Conservation (phyloP, 35 echinoderm and acorn worm genomes). For the Eucidaris tribuloides region DNA sequence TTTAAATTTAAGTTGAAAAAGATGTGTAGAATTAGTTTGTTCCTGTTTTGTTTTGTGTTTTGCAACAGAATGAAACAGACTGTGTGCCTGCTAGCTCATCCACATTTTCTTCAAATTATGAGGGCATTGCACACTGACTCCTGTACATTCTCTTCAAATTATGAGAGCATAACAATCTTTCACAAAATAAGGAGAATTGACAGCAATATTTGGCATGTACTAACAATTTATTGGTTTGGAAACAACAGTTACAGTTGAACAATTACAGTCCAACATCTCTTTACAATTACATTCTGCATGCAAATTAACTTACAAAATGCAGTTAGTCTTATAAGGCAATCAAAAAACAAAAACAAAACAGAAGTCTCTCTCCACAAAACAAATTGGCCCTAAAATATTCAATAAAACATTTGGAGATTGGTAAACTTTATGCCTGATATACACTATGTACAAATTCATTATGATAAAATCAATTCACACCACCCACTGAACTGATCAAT, state of each 20-base stretch:
- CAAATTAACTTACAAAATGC: constrained; percentile 7
- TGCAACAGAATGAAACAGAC: neutral
- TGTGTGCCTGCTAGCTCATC: neutral
- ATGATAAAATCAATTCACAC: too few relatives aligned
- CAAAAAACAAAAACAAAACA: neutral
- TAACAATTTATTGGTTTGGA: constrained; percentile 34
- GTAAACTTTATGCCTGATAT: neutral
- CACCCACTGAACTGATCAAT: too few relatives aligned
- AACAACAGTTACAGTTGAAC: constrained; percentile 19
- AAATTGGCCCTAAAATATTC: constrained; percentile 17
- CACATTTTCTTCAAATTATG: neutral
- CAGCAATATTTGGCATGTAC: neutral
- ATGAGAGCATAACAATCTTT: neutral
- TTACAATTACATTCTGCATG: constrained; percentile 16
- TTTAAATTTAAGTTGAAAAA: too few relatives aligned
- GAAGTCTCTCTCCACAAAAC: neutral
- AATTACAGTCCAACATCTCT: neutral
- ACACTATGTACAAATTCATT: constrained; percentile 33
- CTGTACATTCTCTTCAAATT: neutral
- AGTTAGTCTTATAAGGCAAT: constrained; percentile 12
- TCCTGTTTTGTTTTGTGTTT: neutral
- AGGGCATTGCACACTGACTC: neutral
- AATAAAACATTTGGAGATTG: neutral
- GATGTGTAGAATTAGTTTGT: too few relatives aligned
- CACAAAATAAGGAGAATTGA: neutral